These are phyloP conservation scores for Drosophila ohnishii DNA, from an alignment of 1,140 invertebrate species.

Conservation along the genomic window DNA sequence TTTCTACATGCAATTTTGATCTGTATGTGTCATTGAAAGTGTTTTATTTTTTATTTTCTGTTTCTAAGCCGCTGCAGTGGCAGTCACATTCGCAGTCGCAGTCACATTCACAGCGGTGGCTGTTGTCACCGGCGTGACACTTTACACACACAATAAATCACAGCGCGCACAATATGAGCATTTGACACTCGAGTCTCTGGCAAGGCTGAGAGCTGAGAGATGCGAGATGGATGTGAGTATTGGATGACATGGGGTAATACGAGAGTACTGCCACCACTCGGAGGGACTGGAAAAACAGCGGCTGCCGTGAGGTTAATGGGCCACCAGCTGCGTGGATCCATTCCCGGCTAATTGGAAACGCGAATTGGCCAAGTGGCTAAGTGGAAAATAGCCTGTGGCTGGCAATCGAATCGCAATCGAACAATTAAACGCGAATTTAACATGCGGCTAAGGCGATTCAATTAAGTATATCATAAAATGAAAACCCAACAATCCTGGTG, in stretches of 20 bases:
- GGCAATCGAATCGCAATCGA: constrained; percentile 37
- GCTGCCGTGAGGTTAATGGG: constrained; percentile 30
- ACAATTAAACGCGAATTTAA: constrained; percentile 43
- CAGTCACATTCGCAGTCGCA: constrained; percentile 45
- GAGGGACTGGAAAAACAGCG: constrained; percentile 6
- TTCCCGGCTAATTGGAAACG: constrained; percentile 49
- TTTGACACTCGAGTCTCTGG: constrained; percentile 25
- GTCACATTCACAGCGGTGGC: constrained; percentile 66
- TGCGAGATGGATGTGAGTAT: constrained; percentile 34
- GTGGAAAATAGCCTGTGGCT: not conserved
- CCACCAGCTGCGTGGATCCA: constrained; percentile 42
- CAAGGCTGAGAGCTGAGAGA: not conserved
- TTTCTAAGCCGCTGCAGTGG: constrained; percentile 9
- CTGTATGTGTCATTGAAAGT: not conserved
- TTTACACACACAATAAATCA: constrained; percentile 81
- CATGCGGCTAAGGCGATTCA: constrained; percentile 16
- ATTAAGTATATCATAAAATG: constrained; percentile 33
- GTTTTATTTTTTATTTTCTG: not conserved
- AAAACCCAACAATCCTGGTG: constrained; percentile 8
- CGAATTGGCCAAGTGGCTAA: constrained; percentile 39
- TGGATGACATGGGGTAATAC: constrained; percentile 27
- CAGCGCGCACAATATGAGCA: constrained; percentile 31
- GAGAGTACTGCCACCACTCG: not conserved
- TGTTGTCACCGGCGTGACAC: constrained; percentile 77
- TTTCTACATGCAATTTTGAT: constrained; percentile 8